Percentiles rank a stretch among this genome's conserved stretches.
These are phyloP conservation scores for Rhagophthalmus giganteus DNA, from an alignment of 2,888 invertebrate genomes.

Conservation along the genomic window DNA sequence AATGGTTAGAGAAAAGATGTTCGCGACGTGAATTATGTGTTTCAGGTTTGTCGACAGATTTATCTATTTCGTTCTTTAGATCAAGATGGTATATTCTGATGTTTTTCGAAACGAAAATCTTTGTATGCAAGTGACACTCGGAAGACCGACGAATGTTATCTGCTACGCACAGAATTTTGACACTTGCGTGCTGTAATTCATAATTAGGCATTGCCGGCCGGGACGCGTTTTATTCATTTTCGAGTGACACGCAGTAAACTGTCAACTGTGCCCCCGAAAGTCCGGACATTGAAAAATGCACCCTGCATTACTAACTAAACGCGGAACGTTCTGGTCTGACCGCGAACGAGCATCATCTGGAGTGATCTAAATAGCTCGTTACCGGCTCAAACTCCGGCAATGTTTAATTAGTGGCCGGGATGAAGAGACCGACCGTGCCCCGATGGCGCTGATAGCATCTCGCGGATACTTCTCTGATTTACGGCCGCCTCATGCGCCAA, in stretches of 20 bases:
- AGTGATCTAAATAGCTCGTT: conserved; percentile 33
- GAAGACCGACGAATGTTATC: too few relatives aligned
- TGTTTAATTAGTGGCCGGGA: conserved; percentile 32
- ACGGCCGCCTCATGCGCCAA: conserved; percentile 30
- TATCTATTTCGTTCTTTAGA: too few relatives aligned
- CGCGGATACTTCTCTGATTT: conserved; percentile 37
- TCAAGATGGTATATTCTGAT: too few relatives aligned
- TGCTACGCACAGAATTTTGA: too few relatives aligned
- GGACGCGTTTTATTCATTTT: conserved; percentile 16
- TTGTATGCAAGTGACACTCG: too few relatives aligned
- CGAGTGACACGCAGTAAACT: conserved; percentile 26
- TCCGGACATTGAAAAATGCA: conserved; percentile 28
- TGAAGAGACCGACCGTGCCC: conserved; percentile 29
- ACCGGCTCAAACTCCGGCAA: conserved; percentile 30
- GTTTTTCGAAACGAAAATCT: too few relatives aligned
- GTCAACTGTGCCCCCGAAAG: conserved; percentile 24
- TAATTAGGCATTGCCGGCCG: conserved; percentile 20
- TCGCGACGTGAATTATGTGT: too few relatives aligned
- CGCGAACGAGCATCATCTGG: conserved; percentile 29
- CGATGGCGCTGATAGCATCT: conserved; percentile 36
- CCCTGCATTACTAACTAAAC: conserved; percentile 25
- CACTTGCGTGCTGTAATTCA: conserved; percentile 20
- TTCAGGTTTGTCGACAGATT: too few relatives aligned
- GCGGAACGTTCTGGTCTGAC: conserved; percentile 21
- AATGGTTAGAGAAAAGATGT: neutral